Conservation (phyloP, 2,113 vertebrate genomes). For the Nansenia antarctica region DNA sequence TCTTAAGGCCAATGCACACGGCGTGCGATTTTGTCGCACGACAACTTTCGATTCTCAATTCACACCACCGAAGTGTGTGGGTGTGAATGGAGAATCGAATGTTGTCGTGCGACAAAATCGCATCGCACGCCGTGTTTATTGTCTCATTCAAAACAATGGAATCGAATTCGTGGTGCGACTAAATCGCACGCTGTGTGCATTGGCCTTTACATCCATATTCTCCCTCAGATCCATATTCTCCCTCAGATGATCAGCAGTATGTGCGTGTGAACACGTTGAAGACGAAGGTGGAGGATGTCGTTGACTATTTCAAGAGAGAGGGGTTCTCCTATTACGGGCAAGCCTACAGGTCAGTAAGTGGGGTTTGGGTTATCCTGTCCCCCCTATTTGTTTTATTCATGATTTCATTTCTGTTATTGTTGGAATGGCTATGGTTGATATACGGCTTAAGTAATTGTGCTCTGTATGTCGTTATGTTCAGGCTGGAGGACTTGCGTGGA, state of each 20-base stretch:
- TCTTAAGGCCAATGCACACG: no score
- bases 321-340: constrained; percentile 84
- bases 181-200: no score
- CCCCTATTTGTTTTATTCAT: neutral
- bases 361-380: neutral
- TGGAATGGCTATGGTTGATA: neutral
- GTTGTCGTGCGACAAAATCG: no score
- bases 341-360: constrained; percentile 67
- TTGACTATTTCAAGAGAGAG: constrained; percentile 91
- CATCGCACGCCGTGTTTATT: no score
- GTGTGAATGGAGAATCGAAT: no score
- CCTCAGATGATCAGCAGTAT: constrained; percentile 73
- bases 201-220: no score
- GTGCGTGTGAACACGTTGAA: constrained; percentile 90
- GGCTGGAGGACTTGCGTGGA: constrained; percentile 72
- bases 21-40: no score
- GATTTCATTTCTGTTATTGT: neutral
- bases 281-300: constrained; percentile 77
- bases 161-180: no score
- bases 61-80: no score
- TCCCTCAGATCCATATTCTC: no score
- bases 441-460: neutral
- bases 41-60: no score
- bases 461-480: constrained; percentile 37
- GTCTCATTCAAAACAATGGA: no score